These are phyloP conservation scores for Sinodicranocentrus sp. DNA, from an alignment of 2,888 invertebrate species.

Conservation along the genomic window DNA sequence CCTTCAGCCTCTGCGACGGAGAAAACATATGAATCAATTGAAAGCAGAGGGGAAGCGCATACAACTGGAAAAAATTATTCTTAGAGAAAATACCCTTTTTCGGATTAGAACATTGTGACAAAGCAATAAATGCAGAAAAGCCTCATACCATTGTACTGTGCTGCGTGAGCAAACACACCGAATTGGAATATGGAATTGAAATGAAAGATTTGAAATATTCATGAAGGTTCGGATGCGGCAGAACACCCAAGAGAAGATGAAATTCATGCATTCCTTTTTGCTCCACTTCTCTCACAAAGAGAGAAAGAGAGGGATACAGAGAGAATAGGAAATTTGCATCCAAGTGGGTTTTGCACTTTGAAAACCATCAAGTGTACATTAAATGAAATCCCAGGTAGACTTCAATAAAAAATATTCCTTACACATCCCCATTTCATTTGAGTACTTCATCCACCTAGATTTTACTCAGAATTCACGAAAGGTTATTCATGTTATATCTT, in stretches of 20 bases:
- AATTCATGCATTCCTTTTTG: not conserved
- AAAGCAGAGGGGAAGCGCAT: conserved; percentile 14
- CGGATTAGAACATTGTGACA: not conserved
- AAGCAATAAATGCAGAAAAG: not conserved
- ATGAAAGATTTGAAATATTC: conserved; percentile 56
- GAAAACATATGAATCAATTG: conserved; percentile 21
- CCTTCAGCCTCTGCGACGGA: not conserved
- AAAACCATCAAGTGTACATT: conserved; percentile 12
- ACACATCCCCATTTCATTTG: too few relatives aligned
- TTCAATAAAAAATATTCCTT: not conserved
- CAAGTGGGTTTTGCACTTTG: conserved; percentile 9
- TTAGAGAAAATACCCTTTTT: not conserved
- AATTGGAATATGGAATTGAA: conserved; percentile 25
- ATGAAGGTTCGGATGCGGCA: conserved; percentile 2
- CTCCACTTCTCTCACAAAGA: not conserved
- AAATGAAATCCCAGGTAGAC: conserved; percentile 9
- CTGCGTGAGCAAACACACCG: not conserved
- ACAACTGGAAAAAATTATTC: not conserved
- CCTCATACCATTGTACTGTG: not conserved
- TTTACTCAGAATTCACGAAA: too few relatives aligned
- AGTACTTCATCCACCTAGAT: too few relatives aligned
- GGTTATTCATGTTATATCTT: too few relatives aligned
- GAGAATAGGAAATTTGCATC: conserved; percentile 6
- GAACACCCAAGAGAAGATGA: not conserved
- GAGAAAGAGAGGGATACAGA: too few relatives aligned